Evolutionary conservation across 2,113 vertebrate genomes (phyloP).

Genomic region (Nothobranchius kuhntae): DNA sequence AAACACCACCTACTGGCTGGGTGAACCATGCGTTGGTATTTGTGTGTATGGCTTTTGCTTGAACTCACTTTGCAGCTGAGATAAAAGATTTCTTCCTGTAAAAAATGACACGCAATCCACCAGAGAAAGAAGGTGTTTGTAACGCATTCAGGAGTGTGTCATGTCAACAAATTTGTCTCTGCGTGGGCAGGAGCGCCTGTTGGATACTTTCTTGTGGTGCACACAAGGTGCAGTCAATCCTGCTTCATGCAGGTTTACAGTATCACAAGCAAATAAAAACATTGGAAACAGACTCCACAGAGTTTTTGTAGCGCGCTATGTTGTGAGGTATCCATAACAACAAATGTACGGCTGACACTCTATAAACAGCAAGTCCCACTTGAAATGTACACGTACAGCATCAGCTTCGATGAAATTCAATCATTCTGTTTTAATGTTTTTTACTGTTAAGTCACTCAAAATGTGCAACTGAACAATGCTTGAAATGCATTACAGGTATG

Average conservation of each 20-base stretch:
- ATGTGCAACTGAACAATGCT: too few species aligned
- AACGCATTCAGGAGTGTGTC: slow-evolving; percentile 50
- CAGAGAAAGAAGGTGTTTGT: slow-evolving; percentile 44
- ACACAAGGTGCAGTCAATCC: slow-evolving; percentile 27
- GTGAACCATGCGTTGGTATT: slow-evolving; percentile 31
- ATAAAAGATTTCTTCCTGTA: slow-evolving; percentile 56
- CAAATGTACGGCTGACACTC: too few species aligned
- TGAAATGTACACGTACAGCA: too few species aligned
- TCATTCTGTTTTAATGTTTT: too few species aligned
- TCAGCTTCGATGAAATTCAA: too few species aligned
- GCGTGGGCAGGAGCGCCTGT: slow-evolving; percentile 40
- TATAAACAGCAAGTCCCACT: too few species aligned
- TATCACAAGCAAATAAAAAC: slow-evolving; percentile 7
- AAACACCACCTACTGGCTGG: slow-evolving; percentile 39
- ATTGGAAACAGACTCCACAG: too few species aligned
- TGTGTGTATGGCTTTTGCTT: slow-evolving; percentile 38
- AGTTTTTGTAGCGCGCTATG: too few species aligned
- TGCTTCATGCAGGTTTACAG: slow-evolving; percentile 1
- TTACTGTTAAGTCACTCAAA: too few species aligned
- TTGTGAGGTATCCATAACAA: too few species aligned
- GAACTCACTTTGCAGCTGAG: slow-evolving; percentile 50
- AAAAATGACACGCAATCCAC: slow-evolving; percentile 53
- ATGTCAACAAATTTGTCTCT: slow-evolving; percentile 55
- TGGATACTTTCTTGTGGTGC: slow-evolving; percentile 21
- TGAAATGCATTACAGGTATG: too few species aligned